Base-by-base conservation (phyloP, 2,888 invertebrate species). In the Strigamia crassipes region DNA sequence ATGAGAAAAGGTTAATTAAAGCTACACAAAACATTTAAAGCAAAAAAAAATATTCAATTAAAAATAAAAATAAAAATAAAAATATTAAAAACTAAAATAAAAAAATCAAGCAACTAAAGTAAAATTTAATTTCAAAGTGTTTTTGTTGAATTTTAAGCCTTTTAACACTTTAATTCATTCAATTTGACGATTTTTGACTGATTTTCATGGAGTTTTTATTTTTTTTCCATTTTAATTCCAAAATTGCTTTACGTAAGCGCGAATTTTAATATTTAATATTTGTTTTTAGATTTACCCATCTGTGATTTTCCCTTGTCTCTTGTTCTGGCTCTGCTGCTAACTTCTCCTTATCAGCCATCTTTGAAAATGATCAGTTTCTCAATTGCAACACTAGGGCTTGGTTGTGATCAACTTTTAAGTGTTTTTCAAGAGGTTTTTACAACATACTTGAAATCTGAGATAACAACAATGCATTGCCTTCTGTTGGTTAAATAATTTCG, bases 401-500 rank as follows among this genome's bases (percentile, higher is more conserved):
- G 61, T 61, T 61, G 61, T 61, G 61, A 61, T 61, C 61, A 61
- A 61, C 61, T 18, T 61, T 61, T 61, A 61, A 61, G 61, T 61
- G 61, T 61, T 61, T 46, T 61, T 61, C 61, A 61, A 61, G 61
- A 61, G 61, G 61, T 61, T 61, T 61, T 61, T n/a, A 61, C 61
- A 61, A 61, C 61, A 61, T 23, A 61, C 61, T 61, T 61, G 61
- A 61, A 61, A 61, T 61, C 61, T 61, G 15, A 61, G 61, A 61
- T 61, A 61, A 61, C n/a, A 61, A 61, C 61, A 61, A 61, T 61
- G 61, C 61, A 61, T 23, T 61, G 61, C 61, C 61, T 61, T 61
- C 61, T 61, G 61, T 61, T 61, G 61, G 61, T 61, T 61, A 61
- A 61, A 61, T 61, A 61, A 61, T 61, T 61, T 61, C 61, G 61